phyloP scores from a whole-genome alignment of 2,888 invertebrate genomes.

The Melieria picta region DNA sequence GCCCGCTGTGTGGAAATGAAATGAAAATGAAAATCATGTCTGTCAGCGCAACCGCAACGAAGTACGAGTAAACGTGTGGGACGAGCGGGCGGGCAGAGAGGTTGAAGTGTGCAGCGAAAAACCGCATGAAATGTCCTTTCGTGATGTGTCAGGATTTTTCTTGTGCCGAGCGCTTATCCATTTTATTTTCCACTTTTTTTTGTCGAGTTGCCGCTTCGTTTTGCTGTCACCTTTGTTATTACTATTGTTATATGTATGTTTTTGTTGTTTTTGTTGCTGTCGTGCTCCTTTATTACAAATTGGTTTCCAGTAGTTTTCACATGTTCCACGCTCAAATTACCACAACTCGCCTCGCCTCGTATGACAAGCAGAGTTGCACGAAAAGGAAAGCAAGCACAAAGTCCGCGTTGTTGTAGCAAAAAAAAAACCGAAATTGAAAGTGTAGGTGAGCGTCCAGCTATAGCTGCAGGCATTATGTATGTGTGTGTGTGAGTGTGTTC shows the following conservation, averaged over 20 bases:
- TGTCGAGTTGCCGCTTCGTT: constrained; percentile 27
- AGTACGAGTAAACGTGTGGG: neutral
- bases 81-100: neutral
- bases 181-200: constrained; percentile 22
- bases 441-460: constrained; percentile 1
- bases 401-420: neutral
- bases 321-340: constrained; percentile 55
- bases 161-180: constrained; percentile 18
- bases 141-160: constrained; percentile 60
- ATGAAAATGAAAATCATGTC: constrained; percentile 32
- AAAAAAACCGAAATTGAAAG: constrained; percentile 20
- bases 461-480: neutral
- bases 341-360: constrained; percentile 33
- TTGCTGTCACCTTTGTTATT: constrained; percentile 19
- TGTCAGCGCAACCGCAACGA: constrained; percentile 16
- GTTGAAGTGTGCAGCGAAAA: constrained; percentile 29
- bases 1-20: neutral
- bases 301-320: constrained; percentile 47
- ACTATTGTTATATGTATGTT: too few species aligned
- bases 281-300: constrained; percentile 33
- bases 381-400: constrained; percentile 13
- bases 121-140: constrained; percentile 43
- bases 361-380: neutral
- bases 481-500: neutral
- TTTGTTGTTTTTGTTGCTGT: neutral